Evolutionary conservation across 2,888 invertebrate species (phyloP), one percentile per base, ranked within the genome.

Genomic region (Patella pellucida): DNA sequence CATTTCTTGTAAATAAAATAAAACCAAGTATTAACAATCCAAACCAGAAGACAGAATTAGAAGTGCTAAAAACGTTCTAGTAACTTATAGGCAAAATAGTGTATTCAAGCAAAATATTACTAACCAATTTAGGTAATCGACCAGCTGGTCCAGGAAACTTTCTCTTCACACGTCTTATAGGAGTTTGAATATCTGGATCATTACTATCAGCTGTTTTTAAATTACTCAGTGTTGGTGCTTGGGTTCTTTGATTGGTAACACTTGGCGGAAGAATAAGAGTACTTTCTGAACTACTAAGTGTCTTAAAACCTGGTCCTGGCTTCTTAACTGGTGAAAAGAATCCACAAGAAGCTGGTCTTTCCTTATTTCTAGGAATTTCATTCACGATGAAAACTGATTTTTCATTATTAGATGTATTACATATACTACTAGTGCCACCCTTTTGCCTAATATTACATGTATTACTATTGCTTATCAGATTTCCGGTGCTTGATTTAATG

Each of bases 131-230:
- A 16, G 89, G 89, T 5, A 89, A 81, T 23, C 87, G 77, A 51
- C 89, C 89, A 68, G 89, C 89, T 56, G 89, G 89, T 9, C 89
- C 89, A 31, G 89, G 89, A 77, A 90, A 90, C 72, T 88, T 88
- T 68, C 89, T 78, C 67, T 76, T 84, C 3, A 52, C 52, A 68
- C 81, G 78, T 69, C 76, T 62, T 62, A 19, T 14, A 19, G 62
- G 23, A 23, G 14, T 9, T n/a, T 15, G 54, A 16, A 5, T 16
- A 23, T 62, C 62, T 62, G 19, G 62, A 23, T 11, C 19, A 19
- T 23, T 23, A 62, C 62, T 62, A 54, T 15, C 3, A 12, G 62
- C 19, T 62, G 62, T 15, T n/a, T 19, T 56, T 16, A 56, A 16
- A 62, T 62, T 19, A 19, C 62, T 19, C 19, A 4, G 62, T 3